phyloP scores from a whole-genome alignment of 2,113 vertebrate species.

The Furnarius figulus region DNA sequence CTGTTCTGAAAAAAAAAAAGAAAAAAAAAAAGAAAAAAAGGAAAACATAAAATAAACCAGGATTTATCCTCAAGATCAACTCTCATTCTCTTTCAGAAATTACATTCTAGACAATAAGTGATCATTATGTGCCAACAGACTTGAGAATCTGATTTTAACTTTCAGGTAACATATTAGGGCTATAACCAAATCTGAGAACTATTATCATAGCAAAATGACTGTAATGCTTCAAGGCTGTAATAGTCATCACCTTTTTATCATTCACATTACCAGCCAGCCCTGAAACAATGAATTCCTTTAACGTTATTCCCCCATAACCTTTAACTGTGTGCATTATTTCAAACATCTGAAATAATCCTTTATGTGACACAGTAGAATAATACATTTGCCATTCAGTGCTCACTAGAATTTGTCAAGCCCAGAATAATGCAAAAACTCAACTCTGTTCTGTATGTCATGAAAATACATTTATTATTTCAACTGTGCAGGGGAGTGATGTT shows the following conservation, averaged over 20 bases:
- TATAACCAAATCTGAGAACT: constrained; percentile 52
- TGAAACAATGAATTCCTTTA: constrained; percentile 43
- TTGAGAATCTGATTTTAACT: constrained; percentile 54
- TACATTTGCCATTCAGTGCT: background rate
- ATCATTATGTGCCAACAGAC: constrained; percentile 22
- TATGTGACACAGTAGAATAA: constrained; percentile 1
- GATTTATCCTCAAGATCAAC: background rate
- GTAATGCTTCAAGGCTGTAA: constrained; percentile 57
- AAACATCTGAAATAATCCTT: constrained; percentile 33
- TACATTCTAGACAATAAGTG: background rate
- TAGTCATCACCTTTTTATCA: constrained; percentile 54
- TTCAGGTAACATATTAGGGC: constrained; percentile 53
- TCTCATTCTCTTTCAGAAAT: constrained; percentile 11
- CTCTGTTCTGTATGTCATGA: background rate
- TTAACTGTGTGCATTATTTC: constrained; percentile 48
- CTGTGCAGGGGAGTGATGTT: background rate
- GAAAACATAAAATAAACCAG: background rate
- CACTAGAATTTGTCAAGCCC: background rate
- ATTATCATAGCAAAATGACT: constrained; percentile 61
- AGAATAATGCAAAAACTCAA: background rate
- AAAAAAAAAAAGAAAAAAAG: background rate
- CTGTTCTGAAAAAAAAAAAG: background rate
- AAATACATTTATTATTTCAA: background rate
- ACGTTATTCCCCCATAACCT: constrained; percentile 49
- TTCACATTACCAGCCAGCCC: constrained; percentile 29